Evolutionary conservation across 37 sponge, comb jelly and placozoan genomes (phyloP).

Genomic region (Spongilla lacustris): DNA sequence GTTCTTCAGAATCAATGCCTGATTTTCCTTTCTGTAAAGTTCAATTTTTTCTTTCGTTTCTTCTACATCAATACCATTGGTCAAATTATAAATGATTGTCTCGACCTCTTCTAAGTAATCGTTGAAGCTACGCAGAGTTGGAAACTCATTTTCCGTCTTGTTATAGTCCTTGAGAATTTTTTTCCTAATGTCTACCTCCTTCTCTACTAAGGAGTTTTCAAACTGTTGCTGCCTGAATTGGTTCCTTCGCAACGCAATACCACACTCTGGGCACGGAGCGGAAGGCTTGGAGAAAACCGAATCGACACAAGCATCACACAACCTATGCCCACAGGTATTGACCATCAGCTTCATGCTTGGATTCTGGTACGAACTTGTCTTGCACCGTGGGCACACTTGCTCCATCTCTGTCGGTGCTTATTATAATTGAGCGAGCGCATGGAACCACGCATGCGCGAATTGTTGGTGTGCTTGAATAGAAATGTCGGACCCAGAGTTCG

Average conservation of each 20-base stretch:
- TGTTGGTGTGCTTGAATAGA: conserved; percentile 1
- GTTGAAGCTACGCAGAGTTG: conserved; percentile 78
- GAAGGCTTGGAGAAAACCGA: conserved; percentile 88
- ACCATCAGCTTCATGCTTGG: conserved; percentile 90
- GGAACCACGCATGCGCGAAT: background rate
- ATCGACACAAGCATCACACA: conserved; percentile 96
- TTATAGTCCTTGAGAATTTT: conserved; percentile 93
- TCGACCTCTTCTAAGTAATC: conserved; percentile 98
- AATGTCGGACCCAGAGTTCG: conserved; percentile 28
- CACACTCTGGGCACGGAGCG: conserved; percentile 93
- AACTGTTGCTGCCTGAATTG: conserved; percentile 87
- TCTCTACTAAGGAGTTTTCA: conserved; percentile 88
- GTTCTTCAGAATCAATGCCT: conserved; percentile 81
- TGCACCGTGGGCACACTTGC: conserved; percentile 90
- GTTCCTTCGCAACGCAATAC: conserved; percentile 72
- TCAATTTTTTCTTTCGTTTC: conserved; percentile 68
- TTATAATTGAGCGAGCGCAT: background rate
- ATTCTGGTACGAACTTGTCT: conserved; percentile 92
- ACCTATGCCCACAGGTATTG: conserved; percentile 94
- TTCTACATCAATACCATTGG: conserved; percentile 85
- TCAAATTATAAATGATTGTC: conserved; percentile 85
- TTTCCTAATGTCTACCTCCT: conserved; percentile 96
- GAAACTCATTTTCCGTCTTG: conserved; percentile 85
- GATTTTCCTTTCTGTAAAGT: conserved; percentile 85
- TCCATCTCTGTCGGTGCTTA: conserved; percentile 59